Evolutionary conservation across 2,113 vertebrate genomes (phyloP), one percentile per base, ranked within the genome.

Genomic region (Triplophysa siluroides): DNA sequence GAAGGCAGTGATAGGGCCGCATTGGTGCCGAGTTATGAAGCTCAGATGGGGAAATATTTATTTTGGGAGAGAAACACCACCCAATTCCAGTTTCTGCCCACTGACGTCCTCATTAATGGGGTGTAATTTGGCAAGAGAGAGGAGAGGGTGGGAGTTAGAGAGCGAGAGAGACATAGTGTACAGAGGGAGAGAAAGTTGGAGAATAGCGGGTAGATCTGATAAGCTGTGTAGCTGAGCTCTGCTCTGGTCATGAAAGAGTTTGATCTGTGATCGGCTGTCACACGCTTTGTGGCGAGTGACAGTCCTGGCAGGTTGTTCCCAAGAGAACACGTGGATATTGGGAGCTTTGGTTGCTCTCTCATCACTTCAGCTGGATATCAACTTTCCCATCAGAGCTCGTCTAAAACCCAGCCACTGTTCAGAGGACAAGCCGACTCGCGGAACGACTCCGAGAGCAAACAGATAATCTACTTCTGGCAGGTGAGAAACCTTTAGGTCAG

Each of bases 401-500:
- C 18, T 69, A 16, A 29, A 8, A 70, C 19, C 70, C 54, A 26
- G 21, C 19, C 61, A 69, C 24, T 21, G 12, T 24, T 66, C 41
- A 24, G 54, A 75, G 60, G 62, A 76, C 63, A 54, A 73, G 14
- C 2, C 16, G 33, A 71, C 19, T 50, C 6, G 12, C 14, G 26
- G 56, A 56, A 67, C 76, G 64, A 71, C 16, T 47, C 45, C 52
- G 24, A 38, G 61, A 79, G 78, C 80, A 84, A 75, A 71, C 56
- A 69, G 62, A 63, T 76, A 50, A 83, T 54, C 63, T 1, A 26
- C 56, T 29, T 60, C 66, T 41, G 6, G 23, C 45, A 83, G 86
- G 85, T 86, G 80, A 89, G 81, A 65, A 56, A 21, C 41, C 38
- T 62, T n/a, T 41, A 69, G 52, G 6, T 33, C 24, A 38, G n/a